Percentiles rank a stretch among this genome's conserved stretches.
phyloP scores from a whole-genome alignment of 2,113 vertebrate genomes.

The Oncorhynchus gorbuscha region DNA sequence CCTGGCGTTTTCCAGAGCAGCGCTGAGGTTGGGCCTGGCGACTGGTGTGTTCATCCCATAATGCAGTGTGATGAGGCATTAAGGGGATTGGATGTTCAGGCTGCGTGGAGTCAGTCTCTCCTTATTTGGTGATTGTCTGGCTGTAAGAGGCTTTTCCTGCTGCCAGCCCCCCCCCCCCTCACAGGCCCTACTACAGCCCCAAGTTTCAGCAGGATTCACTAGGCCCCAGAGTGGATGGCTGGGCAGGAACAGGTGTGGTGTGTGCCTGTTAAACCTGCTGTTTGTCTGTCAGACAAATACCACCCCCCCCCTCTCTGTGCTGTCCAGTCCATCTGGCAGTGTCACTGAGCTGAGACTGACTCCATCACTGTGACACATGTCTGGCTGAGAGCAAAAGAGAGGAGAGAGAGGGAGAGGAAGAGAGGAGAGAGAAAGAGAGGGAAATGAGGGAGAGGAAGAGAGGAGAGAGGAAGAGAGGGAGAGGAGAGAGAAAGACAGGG shows the following conservation, averaged over 20 bases:
- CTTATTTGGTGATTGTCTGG: slow-evolving; percentile 67
- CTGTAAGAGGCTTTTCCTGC: slow-evolving; percentile 68
- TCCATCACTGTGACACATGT: slow-evolving; percentile 43
- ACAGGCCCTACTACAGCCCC: not conserved
- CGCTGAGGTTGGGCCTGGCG: not conserved
- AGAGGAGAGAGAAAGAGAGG: no score
- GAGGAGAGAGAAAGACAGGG: no score
- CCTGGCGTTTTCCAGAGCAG: slow-evolving; percentile 52
- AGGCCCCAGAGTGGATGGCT: not conserved
- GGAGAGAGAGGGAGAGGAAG: no score
- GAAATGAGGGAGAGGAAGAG: no score
- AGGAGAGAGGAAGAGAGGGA: no score
- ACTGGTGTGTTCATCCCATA: slow-evolving; percentile 41
- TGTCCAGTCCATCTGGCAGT: slow-evolving; percentile 25
- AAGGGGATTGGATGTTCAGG: slow-evolving; percentile 64
- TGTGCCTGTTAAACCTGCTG: not conserved
- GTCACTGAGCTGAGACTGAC: slow-evolving; percentile 59
- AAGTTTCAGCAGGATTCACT: not conserved
- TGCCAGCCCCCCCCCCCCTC: not conserved
- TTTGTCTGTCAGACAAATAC: not conserved
- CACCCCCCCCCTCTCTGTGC: not conserved
- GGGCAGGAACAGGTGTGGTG: not conserved
- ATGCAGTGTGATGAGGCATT: slow-evolving; percentile 63
- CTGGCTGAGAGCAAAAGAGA: not conserved
- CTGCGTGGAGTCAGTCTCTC: slow-evolving; percentile 51